Evolutionary conservation across 2,113 vertebrate species (phyloP), one percentile per base, ranked within the genome.

Genomic region (Jaculus jaculus): DNA sequence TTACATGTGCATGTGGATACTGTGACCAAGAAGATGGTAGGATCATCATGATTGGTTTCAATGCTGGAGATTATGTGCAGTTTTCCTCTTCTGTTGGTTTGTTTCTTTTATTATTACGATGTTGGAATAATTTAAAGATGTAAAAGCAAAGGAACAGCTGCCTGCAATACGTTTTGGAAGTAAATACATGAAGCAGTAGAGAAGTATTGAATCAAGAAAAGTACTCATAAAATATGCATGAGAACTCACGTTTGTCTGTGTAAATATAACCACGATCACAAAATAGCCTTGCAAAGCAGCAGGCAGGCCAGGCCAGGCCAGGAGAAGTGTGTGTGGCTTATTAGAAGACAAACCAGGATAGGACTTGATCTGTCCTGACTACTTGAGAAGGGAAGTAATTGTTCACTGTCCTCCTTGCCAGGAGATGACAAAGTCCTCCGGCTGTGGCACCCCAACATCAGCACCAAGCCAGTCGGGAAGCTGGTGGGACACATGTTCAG

Each of bases 371-470:
- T 73, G 80, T 6, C 58, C 13, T 28, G 73, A 54, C 51, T 18
- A 7, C 7, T 23, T n/a, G 60, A 69, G 66, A 71, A 66, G n/a
- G 34, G 24, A 2, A 81, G 7, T 9, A 47, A 78, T 60, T 12
- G 47, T 30, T 58, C 11, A 30, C 34, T 72, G 21, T 58, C 20
- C 5, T 88, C 28, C 65, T 73, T 94, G 87, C 69, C 66, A 98
- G 98, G 98, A 87, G 93, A 93, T 63, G 98, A 98, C 65, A 98
- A 97, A 96, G 85, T 98, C 24, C 97, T 98, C 92, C 96, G 96
- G 63, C 32, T 98, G 72, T 98, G 98, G 98, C 97, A 98, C 85
- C 98, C 98, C 4, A 92, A 94, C 58, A 95, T 98, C 96, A 98
- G 97, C 93, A 97, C 96, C 17, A 98, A 97, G 66, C 98, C 98